phyloP scores from a whole-genome alignment of 2,113 vertebrate genomes.

The Rutilus rutilus region DNA sequence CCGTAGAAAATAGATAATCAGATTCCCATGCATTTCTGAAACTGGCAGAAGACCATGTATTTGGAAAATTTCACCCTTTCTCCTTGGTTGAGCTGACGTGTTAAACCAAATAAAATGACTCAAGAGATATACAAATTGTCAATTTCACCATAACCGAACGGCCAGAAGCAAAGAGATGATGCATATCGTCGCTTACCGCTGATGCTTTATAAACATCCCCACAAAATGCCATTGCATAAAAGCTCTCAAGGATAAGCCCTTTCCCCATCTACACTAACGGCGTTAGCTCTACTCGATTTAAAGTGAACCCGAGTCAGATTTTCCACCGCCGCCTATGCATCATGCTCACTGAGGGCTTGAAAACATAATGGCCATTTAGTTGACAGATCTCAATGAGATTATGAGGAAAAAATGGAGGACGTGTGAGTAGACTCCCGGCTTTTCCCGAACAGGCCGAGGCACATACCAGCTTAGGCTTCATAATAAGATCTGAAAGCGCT shows the following conservation, averaged over 20 bases:
- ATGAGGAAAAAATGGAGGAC: conserved; percentile 34
- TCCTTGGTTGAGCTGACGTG: background rate
- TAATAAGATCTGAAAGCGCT: conserved; percentile 52
- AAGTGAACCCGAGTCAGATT: conserved; percentile 24
- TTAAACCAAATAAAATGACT: conserved; percentile 12
- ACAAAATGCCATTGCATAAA: conserved; percentile 1
- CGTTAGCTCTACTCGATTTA: conserved; percentile 29
- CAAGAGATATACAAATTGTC: conserved; percentile 11
- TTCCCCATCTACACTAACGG: conserved; percentile 28
- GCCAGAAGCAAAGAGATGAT: conserved; percentile 16
- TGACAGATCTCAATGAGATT: conserved; percentile 30
- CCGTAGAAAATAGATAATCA: conserved; percentile 6
- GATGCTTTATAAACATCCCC: conserved; percentile 19
- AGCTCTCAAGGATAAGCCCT: conserved; percentile 16
- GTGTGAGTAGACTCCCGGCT: conserved; percentile 27
- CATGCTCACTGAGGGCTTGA: conserved; percentile 30
- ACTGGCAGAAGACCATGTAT: background rate
- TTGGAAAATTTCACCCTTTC: background rate
- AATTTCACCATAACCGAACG: background rate
- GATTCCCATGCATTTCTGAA: background rate
- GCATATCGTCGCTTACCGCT: background rate
- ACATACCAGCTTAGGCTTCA: conserved; percentile 13
- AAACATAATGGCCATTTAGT: conserved; percentile 34
- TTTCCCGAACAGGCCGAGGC: conserved; percentile 13
- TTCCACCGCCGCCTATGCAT: conserved; percentile 11